phyloP scores from a whole-genome alignment of 2,888 invertebrate genomes.

The Cabera pusaria region DNA sequence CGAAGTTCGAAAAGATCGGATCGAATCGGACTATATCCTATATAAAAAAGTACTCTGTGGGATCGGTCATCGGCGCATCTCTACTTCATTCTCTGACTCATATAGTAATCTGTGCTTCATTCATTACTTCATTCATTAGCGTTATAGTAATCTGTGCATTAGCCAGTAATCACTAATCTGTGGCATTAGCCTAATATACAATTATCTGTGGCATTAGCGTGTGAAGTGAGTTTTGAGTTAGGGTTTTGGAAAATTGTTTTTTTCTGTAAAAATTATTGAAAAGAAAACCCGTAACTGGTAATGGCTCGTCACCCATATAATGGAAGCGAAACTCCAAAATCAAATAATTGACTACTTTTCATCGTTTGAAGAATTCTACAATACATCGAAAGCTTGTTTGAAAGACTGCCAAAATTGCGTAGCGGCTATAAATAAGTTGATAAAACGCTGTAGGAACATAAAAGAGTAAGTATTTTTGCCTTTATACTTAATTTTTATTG shows the following conservation, averaged over 20 bases:
- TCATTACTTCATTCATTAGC: too few species aligned
- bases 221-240: too few species aligned
- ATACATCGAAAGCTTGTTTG: constrained; percentile 71
- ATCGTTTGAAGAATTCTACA: constrained; percentile 74
- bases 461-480: constrained; percentile 66
- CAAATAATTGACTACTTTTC: constrained; percentile 79
- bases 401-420: constrained; percentile 77
- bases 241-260: constrained; percentile 4
- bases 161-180: too few species aligned
- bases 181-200: background rate
- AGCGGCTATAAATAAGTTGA: constrained; percentile 76
- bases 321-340: constrained; percentile 78
- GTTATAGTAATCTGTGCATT: too few species aligned
- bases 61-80: too few species aligned
- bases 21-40: too few species aligned
- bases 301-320: constrained; percentile 49
- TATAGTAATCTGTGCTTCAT: too few species aligned
- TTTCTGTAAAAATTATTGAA: constrained; percentile 11
- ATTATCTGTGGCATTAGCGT: too few species aligned
- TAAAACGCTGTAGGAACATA: constrained; percentile 75
- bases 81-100: too few species aligned
- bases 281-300: too few species aligned
- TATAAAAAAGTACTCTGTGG: too few species aligned
- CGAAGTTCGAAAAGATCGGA: too few species aligned
- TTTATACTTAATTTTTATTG: constrained; percentile 32